phyloP scores from a whole-genome alignment of 2,797 vertebrate species.

The Siniperca obscura region DNA sequence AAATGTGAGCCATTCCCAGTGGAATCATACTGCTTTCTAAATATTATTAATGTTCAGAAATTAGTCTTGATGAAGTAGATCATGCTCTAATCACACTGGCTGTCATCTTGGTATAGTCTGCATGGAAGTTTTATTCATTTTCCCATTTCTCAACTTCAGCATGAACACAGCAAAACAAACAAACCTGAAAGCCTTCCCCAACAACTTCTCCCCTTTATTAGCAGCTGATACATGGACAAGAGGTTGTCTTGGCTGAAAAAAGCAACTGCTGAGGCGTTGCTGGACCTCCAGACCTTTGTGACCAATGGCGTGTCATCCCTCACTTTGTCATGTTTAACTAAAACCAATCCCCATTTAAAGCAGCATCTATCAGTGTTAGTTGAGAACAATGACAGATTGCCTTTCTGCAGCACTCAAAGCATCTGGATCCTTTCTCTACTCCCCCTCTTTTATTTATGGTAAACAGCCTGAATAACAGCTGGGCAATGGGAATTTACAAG shows the following conservation, averaged over 20 bases:
- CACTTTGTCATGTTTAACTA: conserved; percentile 94
- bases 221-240: conserved; percentile 80
- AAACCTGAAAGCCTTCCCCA: conserved; percentile 59
- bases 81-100: conserved; percentile 6
- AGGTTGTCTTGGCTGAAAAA: conserved; percentile 74
- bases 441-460: conserved; percentile 85
- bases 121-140: conserved; percentile 53
- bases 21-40: neutral
- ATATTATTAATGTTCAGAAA: conserved; percentile 5
- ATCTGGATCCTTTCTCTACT: conserved; percentile 87
- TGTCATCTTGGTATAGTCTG: conserved; percentile 11
- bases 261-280: conserved; percentile 79
- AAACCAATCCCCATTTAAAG: conserved; percentile 91
- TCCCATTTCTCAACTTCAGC: conserved; percentile 66
- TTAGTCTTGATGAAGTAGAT: neutral
- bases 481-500: conserved; percentile 87
- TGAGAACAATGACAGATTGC: conserved; percentile 88
- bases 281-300: conserved; percentile 84
- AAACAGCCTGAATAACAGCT: conserved; percentile 89
- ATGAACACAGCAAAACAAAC: conserved; percentile 57
- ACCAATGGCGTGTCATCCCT: conserved; percentile 89
- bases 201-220: conserved; percentile 78
- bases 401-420: conserved; percentile 85
- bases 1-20: neutral
- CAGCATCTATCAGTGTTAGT: conserved; percentile 92